Percentiles rank a stretch among this genome's conserved stretches.
phyloP scores from a whole-genome alignment of 2,797 vertebrate genomes.

The Meda fulgida region DNA sequence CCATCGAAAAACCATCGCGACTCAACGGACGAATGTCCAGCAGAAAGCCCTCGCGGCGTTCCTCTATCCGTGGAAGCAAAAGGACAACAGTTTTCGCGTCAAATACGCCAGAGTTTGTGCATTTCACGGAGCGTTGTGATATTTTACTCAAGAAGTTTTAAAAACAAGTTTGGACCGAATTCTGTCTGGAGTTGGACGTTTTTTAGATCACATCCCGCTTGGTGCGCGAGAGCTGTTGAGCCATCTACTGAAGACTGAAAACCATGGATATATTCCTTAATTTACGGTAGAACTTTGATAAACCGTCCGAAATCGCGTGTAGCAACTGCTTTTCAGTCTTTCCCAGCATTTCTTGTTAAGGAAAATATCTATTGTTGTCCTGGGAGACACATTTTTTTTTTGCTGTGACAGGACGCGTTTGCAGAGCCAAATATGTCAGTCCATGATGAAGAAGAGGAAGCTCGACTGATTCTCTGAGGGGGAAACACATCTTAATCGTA shows the following conservation, averaged over 20 bases:
- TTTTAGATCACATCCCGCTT: slow-evolving; percentile 12
- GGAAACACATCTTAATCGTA: not conserved
- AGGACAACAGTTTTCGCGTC: slow-evolving; percentile 17
- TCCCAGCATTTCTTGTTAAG: slow-evolving; percentile 1
- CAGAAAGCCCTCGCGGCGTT: not conserved
- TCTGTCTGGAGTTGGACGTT: slow-evolving; percentile 12
- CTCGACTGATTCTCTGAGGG: slow-evolving; percentile 44
- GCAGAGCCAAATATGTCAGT: slow-evolving; percentile 29
- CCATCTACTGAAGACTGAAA: not conserved
- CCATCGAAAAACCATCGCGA: slow-evolving; percentile 1
- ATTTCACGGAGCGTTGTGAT: slow-evolving; percentile 5
- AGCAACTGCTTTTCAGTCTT: not conserved
- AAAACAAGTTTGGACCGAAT: slow-evolving; percentile 32
- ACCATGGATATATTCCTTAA: slow-evolving; percentile 36
- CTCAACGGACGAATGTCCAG: not conserved
- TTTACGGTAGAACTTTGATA: slow-evolving; percentile 11
- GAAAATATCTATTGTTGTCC: slow-evolving; percentile 13
- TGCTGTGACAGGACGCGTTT: slow-evolving; percentile 29
- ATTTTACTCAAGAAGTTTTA: slow-evolving; percentile 27
- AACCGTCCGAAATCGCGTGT: not conserved
- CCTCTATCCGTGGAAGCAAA: slow-evolving; percentile 3
- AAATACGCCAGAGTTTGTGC: slow-evolving; percentile 16
- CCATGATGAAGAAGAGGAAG: slow-evolving; percentile 60
- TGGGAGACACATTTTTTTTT: slow-evolving; percentile 18
- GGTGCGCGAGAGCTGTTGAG: slow-evolving; percentile 7